Evolutionary conservation across 2,888 invertebrate genomes (phyloP), one percentile per base, ranked within the genome.

Genomic region (Mesorhabditis belari): DNA sequence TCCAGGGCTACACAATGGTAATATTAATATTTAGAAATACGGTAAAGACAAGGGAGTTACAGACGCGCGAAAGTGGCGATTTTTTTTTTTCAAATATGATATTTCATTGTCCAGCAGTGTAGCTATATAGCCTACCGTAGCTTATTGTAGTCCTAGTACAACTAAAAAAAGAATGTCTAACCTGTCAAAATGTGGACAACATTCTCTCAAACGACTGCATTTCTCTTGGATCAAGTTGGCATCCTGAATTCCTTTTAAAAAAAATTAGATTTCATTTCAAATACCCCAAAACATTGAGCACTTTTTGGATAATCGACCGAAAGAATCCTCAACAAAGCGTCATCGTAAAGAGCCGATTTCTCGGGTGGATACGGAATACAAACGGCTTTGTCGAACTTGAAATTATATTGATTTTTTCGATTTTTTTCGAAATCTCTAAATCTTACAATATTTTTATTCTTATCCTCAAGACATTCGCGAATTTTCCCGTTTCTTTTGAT

Each of bases 151-250:
- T n/a, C n/a, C n/a, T n/a, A n/a, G n/a, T n/a, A n/a, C n/a, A n/a
- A n/a, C n/a, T n/a, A n/a, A n/a, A n/a, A n/a, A n/a, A n/a, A n/a
- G n/a, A n/a, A n/a, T n/a, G n/a, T n/a, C 66, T 51, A 27, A 71
- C 72, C 65, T 60, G 53, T 73, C 70, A 55, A 70, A 73, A 49
- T 73, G 67, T 17, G 73, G 73, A 57, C 73, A 73, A 59, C 73
- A 73, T 28, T 70, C 65, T 19, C 71, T 55, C 27, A 73, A 60
- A 49, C 65, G 64, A 4, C 65, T 64, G 58, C 73, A 73, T 53
- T 71, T 68, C 29, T 67, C 68, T 63, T 73, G 73, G 29, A 73
- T 71, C 51, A 67, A 35, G 55, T 73, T 73, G 17, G 73, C 73
- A 54, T 73, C 73, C 21, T 64, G 2, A 35, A 35, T 17, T 17